These are phyloP conservation scores for Scytalopus superciliaris DNA, from an alignment of 2,113 vertebrate genomes.

Conservation along the genomic window DNA sequence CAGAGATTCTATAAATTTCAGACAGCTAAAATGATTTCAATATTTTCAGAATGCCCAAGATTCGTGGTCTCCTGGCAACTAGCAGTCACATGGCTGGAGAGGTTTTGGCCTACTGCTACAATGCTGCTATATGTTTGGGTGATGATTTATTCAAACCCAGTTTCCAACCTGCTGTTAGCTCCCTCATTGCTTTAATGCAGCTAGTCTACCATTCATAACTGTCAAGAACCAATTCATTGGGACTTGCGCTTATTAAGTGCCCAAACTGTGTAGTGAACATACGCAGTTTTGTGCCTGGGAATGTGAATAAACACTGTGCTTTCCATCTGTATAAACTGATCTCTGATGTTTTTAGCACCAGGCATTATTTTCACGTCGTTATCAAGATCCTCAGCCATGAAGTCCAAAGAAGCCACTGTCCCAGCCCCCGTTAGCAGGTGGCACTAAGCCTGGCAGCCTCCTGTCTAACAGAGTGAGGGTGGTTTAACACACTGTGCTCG, in stretches of 20 bases:
- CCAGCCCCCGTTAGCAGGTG: not conserved
- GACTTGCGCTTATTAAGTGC: conserved; percentile 77
- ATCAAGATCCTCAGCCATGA: conserved; percentile 27
- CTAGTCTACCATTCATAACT: conserved; percentile 83
- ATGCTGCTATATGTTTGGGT: conserved; percentile 56
- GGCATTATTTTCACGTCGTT: conserved; percentile 48
- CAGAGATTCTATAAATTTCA: conserved; percentile 69
- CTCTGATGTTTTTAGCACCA: conserved; percentile 28
- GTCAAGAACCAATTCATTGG: conserved; percentile 82
- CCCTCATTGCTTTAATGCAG: conserved; percentile 79
- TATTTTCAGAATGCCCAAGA: conserved; percentile 69
- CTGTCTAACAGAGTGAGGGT: not conserved
- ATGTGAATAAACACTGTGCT: conserved; percentile 26
- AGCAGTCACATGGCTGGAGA: conserved; percentile 70
- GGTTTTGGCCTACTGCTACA: conserved; percentile 70
- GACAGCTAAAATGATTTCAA: conserved; percentile 65
- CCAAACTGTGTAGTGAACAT: conserved; percentile 56
- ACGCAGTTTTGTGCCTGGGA: conserved; percentile 7
- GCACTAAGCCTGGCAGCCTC: not conserved
- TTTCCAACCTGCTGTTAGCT: conserved; percentile 75
- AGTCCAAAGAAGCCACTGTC: not conserved
- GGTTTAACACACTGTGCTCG: not conserved
- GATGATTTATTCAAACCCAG: conserved; percentile 83
- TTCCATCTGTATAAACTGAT: not conserved
- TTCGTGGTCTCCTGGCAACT: conserved; percentile 71